Evolutionary conservation across 2,888 invertebrate genomes (phyloP), one percentile per base, ranked within the genome.

Genomic region (Hirtodrosophila confusa): DNA sequence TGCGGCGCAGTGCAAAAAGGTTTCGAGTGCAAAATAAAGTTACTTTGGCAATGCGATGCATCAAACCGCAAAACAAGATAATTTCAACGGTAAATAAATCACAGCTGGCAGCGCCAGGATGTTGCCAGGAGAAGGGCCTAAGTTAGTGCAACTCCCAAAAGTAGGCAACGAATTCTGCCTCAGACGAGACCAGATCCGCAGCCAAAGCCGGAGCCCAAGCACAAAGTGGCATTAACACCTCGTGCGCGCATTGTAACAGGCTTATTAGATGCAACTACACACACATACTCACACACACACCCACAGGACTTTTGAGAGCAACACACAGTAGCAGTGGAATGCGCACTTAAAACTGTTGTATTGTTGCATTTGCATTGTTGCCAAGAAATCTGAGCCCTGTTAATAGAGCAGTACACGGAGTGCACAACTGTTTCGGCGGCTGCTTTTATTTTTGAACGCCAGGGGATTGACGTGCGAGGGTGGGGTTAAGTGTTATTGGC

Each of bases 31-130:
- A 77, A 80, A 84, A 86, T 84, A 84, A 84, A 84, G 87, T 87
- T 84, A 87, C 84, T 84, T 84, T 75, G 75, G 75, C 78, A 87
- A 70, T 85, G 85, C 77, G 82, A 87, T 85, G 84, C 84, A 87
- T 87, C 85, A 85, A 80, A 87, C 87, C 86, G 73, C 84, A 89
- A 79, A 88, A 87, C 87, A 88, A 85, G 89, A 89, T 89, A 89
- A 89, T 89, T 89, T 89, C 88, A 86, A 86, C 86, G 80, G 88
- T 80, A 89, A 89, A 89, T 89, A 89, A 89, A 89, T 89, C 89
- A 89, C 87, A 83, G 80, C 78, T 75, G 60, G 53, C 79, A 69
- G 43, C 58, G 43, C 37, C 53, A 35, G 54, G 55, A 33, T 40
- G 60, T 4, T 9, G 27, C 43, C 29, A 9, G 31, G 7, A 9